Evolutionary conservation across 2,113 vertebrate species (phyloP), one percentile per base, ranked within the genome.

Genomic region (Ictalurus punctatus): DNA sequence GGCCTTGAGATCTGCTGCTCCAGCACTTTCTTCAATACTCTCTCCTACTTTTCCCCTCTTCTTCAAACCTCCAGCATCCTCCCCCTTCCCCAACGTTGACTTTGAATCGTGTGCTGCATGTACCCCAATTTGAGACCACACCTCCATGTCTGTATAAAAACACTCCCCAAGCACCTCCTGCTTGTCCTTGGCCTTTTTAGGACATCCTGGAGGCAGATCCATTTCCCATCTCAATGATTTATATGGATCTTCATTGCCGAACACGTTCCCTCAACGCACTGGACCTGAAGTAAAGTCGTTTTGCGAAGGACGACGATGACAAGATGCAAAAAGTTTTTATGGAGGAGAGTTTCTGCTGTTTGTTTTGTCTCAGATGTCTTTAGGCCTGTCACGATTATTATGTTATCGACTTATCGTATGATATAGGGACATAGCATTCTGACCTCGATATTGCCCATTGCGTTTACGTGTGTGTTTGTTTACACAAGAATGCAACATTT

Each of bases 1-100:
- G 94, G 93, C 93, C 93, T 95, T 94, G 93, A 93, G 88, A 92
- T 94, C 88, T 94, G 93, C 94, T 92, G 86, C 90, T 90, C 80
- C 91, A 94, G 92, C 93, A 92, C 81, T 95, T 94, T 92, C 71
- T 91, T 80, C 88, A 67, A 54, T 83, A 88, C 86, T 88, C 54
- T 88, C 52, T 82, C 52, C 52, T 58, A 73, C 65, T 54, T 82
- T 81, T 44, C 69, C 61, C 54, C 48, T 84, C 44, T 52, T 67
- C 59, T 87, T 89, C 89, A 85, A 90, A 78, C 34, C 73, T 73
- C 58, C 21, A 61, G 84, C 83, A 56, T 79, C 92, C 91, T 81
- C 82, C 87, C 78, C 91, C 86, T 80, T 71, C 30, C 54, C 54
- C 83, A 74, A 61, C 92, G 88, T 90, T 88, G 92, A 63, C 81